A percentile compares a stretch with the other conserved stretches of the same genome.
These are phyloP conservation scores for Anadara kagoshimensis DNA, from an alignment of 1,140 invertebrate species.

Conservation along the genomic window DNA sequence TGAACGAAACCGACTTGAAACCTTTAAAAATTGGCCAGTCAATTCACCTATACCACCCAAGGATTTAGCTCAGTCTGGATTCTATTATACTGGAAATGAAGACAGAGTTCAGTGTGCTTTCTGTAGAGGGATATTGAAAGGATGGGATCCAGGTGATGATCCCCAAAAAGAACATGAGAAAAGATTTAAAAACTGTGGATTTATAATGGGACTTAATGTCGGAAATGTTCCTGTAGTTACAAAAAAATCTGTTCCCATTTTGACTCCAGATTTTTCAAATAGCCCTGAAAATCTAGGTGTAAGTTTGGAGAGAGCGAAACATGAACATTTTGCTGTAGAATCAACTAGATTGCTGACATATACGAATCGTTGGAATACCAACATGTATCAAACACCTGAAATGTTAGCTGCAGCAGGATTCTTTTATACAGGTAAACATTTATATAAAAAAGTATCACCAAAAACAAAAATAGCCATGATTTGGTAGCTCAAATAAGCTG, in stretches of 20 bases:
- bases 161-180: conserved; percentile 85
- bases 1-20: conserved; percentile 75
- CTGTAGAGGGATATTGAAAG: conserved; percentile 82
- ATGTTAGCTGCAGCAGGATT: conserved; percentile 91
- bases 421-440: conserved; percentile 85
- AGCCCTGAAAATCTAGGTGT: conserved; percentile 51
- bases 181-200: conserved; percentile 81
- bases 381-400: conserved; percentile 81
- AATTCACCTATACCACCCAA: conserved; percentile 81
- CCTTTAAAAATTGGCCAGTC: conserved; percentile 83
- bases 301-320: conserved; percentile 50
- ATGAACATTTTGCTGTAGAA: conserved; percentile 74
- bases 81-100: conserved; percentile 78
- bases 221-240: conserved; percentile 78
- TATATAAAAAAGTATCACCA: too few species aligned
- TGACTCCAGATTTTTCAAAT: neutral
- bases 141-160: conserved; percentile 84
- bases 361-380: conserved; percentile 70
- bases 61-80: conserved; percentile 86
- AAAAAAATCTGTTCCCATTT: conserved; percentile 25
- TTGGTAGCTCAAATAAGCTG: too few species aligned
- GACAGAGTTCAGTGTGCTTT: conserved; percentile 88
- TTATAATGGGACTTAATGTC: conserved; percentile 78
- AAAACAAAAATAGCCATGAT: too few species aligned
- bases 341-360: conserved; percentile 83